phyloP scores from a whole-genome alignment of 2,113 vertebrate species.

The Leucopsar rothschildi region DNA sequence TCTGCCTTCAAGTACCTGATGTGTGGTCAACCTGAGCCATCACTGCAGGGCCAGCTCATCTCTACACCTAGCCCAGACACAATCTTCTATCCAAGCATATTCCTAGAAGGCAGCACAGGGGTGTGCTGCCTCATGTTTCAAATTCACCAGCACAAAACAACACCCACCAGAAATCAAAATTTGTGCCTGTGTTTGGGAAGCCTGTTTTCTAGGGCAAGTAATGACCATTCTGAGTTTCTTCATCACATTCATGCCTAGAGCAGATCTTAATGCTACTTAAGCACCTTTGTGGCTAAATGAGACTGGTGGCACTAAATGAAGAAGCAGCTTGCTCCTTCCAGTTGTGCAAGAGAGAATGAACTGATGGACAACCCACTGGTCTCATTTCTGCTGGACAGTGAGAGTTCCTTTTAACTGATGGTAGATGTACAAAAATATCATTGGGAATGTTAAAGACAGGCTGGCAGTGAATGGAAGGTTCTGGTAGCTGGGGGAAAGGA shows the following conservation, averaged over 20 bases:
- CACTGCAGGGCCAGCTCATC: not conserved
- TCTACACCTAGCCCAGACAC: not conserved
- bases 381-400: not conserved
- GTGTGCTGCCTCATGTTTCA: not conserved
- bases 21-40: not conserved
- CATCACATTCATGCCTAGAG: not conserved
- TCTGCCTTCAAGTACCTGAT: fast-evolving
- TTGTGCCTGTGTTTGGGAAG: not conserved
- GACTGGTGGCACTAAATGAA: not conserved
- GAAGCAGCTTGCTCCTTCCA: not conserved
- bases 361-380: not conserved
- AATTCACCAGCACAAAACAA: not conserved
- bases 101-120: not conserved
- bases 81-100: not conserved
- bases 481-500: not conserved
- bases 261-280: not conserved
- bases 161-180: not conserved
- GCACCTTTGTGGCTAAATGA: not conserved
- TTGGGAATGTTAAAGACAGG: not conserved
- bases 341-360: not conserved
- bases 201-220: not conserved
- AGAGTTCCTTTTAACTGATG: not conserved
- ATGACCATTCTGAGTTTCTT: not conserved
- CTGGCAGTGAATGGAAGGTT: not conserved
- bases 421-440: not conserved